Evolutionary conservation across 2,888 invertebrate species (phyloP), one percentile per base, ranked within the genome.

Genomic region (Odontothrips loti): DNA sequence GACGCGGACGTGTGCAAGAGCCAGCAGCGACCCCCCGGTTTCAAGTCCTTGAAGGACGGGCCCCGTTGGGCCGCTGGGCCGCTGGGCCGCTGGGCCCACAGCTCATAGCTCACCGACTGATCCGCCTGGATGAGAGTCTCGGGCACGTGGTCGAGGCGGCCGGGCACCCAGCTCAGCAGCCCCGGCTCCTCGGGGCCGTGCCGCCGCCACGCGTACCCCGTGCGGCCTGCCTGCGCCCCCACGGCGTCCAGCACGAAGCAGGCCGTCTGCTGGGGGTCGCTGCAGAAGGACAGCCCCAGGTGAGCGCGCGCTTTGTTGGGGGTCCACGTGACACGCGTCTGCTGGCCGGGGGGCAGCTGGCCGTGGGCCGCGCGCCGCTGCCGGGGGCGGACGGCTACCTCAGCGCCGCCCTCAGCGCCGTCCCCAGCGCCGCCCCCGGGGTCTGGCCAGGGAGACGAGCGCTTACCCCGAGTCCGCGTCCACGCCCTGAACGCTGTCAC

Each of bases 191-290:
- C 68, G 68, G 12, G 23, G 68, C 68, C 68, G 68, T 75, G 68
- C 23, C 27, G 23, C 1, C 68, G 68, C 68, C 68, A 75, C 68
- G 23, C 11, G 68, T 11, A 75, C 23, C 68, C 68, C 11, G 27
- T 23, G 68, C 68, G 68, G 68, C 68, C 68, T 10, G 8, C 23
- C 9, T 27, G 23, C 68, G 23, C 68, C 10, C 68, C 68, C 23
- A 75, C 23, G 27, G 68, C 68, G 68, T 75, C 68, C 27, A 75
- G 68, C 68, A 75, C 27, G 68, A 23, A 75, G 68, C 68, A 75
- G 27, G 23, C 27, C 23, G 11, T 75, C 23, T 27, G 68, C 27
- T 75, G 6, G 23, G 23, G 23, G 68, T 75, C 68, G 68, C 68
- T n/a, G 68, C 68, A 75, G 68, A 75, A 27, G 27, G 68, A 75